Evolutionary conservation across 2,113 vertebrate species (phyloP).

Genomic region (Taurulus bubalis): DNA sequence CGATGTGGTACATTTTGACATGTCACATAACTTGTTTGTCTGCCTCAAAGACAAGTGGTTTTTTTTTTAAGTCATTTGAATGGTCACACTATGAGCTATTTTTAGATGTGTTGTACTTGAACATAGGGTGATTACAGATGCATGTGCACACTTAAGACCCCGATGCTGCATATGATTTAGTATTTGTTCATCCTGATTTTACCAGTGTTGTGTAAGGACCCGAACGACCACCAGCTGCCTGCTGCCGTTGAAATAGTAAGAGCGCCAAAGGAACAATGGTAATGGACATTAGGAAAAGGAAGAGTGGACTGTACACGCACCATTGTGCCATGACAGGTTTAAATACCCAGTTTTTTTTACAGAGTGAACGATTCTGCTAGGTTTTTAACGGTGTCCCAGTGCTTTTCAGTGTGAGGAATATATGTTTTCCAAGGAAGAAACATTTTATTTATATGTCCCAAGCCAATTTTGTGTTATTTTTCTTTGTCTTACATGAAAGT

Average conservation of each 20-base stretch:
- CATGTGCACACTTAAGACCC: neutral
- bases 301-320: neutral
- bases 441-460: constrained; percentile 77
- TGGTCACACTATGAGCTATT: neutral
- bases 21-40: neutral
- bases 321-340: constrained; percentile 6
- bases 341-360: neutral
- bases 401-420: constrained; percentile 27
- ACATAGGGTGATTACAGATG: neutral
- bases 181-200: neutral
- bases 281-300: neutral
- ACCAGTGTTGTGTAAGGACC: neutral
- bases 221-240: neutral
- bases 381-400: neutral
- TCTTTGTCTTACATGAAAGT: constrained; percentile 36
- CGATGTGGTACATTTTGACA: neutral
- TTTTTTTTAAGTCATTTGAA: constrained; percentile 9
- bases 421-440: constrained; percentile 52
- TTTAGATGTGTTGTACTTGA: constrained; percentile 12
- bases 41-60: neutral
- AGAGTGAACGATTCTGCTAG: neutral
- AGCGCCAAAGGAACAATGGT: neutral
- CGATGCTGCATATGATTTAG: constrained; percentile 1
- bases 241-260: neutral
- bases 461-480: constrained; percentile 34